A percentile compares a stretch with the other conserved stretches of the same genome.
phyloP scores from a whole-genome alignment of 2,113 vertebrate genomes.

The Conger conger region DNA sequence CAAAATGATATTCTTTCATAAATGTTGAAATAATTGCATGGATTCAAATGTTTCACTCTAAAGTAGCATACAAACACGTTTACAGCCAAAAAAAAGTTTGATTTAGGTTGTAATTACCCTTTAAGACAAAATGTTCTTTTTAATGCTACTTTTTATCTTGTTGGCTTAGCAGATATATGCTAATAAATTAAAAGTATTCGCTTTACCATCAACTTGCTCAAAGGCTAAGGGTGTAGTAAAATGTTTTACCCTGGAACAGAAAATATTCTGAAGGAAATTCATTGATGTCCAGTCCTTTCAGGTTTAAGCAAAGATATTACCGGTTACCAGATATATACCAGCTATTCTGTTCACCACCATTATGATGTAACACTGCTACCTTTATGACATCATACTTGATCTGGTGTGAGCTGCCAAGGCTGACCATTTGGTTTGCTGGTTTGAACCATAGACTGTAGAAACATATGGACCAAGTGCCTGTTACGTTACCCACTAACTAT shows the following conservation, averaged over 20 bases:
- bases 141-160: neutral
- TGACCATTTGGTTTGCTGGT: too few species aligned
- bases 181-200: too few species aligned
- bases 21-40: too few species aligned
- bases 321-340: neutral
- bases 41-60: too few species aligned
- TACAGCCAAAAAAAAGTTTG: too few species aligned
- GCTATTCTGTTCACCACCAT: neutral
- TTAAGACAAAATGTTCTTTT: neutral
- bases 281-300: neutral
- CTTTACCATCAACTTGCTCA: neutral
- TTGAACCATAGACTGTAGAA: too few species aligned
- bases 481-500: too few species aligned
- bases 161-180: neutral
- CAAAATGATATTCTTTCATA: too few species aligned
- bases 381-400: neutral
- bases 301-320: neutral
- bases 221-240: neutral
- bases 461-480: too few species aligned
- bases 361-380: neutral
- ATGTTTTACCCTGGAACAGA: neutral
- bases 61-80: too few species aligned
- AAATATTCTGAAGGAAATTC: neutral
- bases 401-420: too few species aligned
- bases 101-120: too few species aligned